These are phyloP conservation scores for Drosophila simulans DNA, from an alignment of 1,140 invertebrate genomes.

Conservation along the genomic window DNA sequence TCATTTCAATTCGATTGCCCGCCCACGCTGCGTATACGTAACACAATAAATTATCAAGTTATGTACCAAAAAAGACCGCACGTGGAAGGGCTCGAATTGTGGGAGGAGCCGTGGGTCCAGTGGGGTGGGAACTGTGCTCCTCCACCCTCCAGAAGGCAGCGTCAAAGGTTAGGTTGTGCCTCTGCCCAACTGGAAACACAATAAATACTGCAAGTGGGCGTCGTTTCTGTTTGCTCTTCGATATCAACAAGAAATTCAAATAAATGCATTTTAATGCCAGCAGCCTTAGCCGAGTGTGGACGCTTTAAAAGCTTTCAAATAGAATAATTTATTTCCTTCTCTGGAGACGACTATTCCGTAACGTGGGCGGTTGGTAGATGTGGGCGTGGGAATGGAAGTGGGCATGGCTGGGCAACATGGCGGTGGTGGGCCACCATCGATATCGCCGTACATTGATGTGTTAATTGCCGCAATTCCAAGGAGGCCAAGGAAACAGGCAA, in stretches of 20 bases:
- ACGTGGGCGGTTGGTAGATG: slow-evolving; percentile 3
- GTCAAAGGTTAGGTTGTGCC: slow-evolving; percentile 68
- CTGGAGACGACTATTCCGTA: slow-evolving; percentile 10
- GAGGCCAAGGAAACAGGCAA: slow-evolving; percentile 50
- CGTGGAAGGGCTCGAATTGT: slow-evolving; percentile 8
- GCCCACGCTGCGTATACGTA: slow-evolving; percentile 66
- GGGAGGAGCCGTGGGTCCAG: background rate
- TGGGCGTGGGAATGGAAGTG: slow-evolving; percentile 1
- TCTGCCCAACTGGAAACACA: slow-evolving; percentile 49
- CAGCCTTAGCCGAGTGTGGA: slow-evolving; percentile 31
- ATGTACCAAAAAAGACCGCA: slow-evolving; percentile 29
- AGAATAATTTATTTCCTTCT: slow-evolving; percentile 64
- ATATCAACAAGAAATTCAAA: slow-evolving; percentile 59
- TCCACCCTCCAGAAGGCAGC: slow-evolving; percentile 14
- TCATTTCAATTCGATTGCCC: slow-evolving; percentile 56
- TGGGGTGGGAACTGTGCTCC: background rate
- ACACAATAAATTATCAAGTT: slow-evolving; percentile 65
- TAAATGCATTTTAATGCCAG: slow-evolving; percentile 62
- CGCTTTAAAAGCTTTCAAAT: slow-evolving; percentile 60
- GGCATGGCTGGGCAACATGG: background rate
- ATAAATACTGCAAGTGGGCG: slow-evolving; percentile 72
- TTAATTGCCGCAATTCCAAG: slow-evolving; percentile 50
- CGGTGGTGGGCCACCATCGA: slow-evolving; percentile 18
- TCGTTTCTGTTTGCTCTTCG: slow-evolving; percentile 39
- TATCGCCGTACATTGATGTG: slow-evolving; percentile 41